phyloP scores from a whole-genome alignment of 2,797 vertebrate genomes.

The Acanthiza pusilla region DNA sequence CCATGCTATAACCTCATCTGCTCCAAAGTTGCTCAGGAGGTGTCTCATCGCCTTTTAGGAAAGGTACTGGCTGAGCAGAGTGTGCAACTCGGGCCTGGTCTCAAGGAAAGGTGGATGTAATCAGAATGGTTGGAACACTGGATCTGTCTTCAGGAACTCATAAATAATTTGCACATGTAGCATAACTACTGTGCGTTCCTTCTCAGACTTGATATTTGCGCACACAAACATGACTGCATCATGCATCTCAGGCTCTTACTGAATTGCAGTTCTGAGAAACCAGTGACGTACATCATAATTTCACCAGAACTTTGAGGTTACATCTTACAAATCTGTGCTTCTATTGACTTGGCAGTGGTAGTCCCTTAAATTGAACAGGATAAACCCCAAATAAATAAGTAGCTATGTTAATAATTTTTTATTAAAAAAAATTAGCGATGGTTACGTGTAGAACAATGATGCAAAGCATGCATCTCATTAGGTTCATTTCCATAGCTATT shows the following conservation, averaged over 20 bases:
- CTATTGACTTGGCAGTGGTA: not conserved
- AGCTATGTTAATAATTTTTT: not conserved
- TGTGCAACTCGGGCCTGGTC: not conserved
- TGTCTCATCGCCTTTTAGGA: not conserved
- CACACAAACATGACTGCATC: not conserved
- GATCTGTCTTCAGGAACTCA: not conserved
- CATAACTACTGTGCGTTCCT: not conserved
- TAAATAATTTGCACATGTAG: not conserved
- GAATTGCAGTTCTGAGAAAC: not conserved
- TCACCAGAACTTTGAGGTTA: not conserved
- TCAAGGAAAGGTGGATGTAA: not conserved
- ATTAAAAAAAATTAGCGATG: not conserved
- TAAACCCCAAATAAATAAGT: not conserved
- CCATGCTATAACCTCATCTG: slow-evolving; percentile 56
- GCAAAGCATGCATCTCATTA: not conserved
- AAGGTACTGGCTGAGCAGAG: not conserved
- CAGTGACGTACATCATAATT: not conserved
- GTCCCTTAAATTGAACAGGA: not conserved
- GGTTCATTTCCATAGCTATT: not conserved
- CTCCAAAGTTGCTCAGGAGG: slow-evolving; percentile 21
- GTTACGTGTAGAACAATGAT: not conserved
- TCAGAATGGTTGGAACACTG: not conserved
- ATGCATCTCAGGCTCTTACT: rapidly evolving
- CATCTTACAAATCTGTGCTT: not conserved
- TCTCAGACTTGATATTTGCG: not conserved